Percentiles rank a stretch among this genome's conserved stretches.
phyloP scores from a whole-genome alignment of 2,888 invertebrate species.

The Drosophila peninsularis region DNA sequence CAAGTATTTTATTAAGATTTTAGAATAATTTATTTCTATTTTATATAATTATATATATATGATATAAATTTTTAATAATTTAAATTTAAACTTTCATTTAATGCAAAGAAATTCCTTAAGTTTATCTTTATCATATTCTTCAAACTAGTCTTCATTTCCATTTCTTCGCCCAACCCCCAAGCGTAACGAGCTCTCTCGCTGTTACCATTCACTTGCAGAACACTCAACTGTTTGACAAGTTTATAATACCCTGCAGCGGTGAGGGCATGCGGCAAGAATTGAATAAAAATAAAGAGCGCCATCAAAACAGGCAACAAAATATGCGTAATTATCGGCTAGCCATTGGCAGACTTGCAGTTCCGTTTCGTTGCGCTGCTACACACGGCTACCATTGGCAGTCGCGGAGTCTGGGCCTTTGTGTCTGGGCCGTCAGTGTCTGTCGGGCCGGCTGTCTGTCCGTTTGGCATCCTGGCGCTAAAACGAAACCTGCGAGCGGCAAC shows the following conservation, averaged over 20 bases:
- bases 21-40: background rate
- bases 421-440: constrained; percentile 62
- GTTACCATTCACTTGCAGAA: background rate
- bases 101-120: too few species aligned
- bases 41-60: background rate
- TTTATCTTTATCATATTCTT: too few species aligned
- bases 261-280: constrained; percentile 38
- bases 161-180: too few species aligned
- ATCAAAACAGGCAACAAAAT: constrained; percentile 79
- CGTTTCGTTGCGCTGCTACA: constrained; percentile 26
- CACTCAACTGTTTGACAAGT: constrained; percentile 17
- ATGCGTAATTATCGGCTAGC: constrained; percentile 78
- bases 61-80: background rate
- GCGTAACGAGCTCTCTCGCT: background rate
- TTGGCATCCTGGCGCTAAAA: constrained; percentile 72
- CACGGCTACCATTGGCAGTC: constrained; percentile 39
- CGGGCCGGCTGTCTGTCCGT: constrained; percentile 27
- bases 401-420: constrained; percentile 69
- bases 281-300: constrained; percentile 68
- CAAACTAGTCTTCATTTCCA: too few species aligned
- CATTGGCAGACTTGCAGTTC: constrained; percentile 46
- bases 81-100: too few species aligned
- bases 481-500: constrained; percentile 75
- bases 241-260: constrained; percentile 34
- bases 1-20: background rate